Base-by-base conservation (phyloP, 2,797 vertebrate genomes). In the Epinephelus coioides region DNA sequence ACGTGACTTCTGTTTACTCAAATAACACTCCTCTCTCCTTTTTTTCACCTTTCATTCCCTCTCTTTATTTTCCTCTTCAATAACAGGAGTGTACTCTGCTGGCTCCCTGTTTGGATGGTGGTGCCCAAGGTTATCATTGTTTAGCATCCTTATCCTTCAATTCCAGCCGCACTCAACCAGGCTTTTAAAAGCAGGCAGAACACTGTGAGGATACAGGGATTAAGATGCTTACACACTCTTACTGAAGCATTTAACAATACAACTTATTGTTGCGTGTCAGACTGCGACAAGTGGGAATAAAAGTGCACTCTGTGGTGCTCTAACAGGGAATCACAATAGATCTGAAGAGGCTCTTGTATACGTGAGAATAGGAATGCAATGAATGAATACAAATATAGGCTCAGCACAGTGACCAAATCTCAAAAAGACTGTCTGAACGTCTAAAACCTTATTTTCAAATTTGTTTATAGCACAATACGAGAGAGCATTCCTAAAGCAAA, bases 1-100 rank as follows among this genome's bases (percentile, higher is more conserved):
- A 18, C 8, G n/a, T 64, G 79, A 84, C 69, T 83, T 78, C 9
- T 78, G 67, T 88, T 90, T 81, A 76, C 81, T 84, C 69, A 84
- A 86, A 86, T 78, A 83, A 83, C 15, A 77, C 51, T 40, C 55
- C 75, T 61, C 75, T 34, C 53, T 44, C 34, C 34, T n/a, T 43
- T 64, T 44, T 67, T 57, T 43, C 60, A 27, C 46, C 47, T 64
- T 73, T 19, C 15, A 23, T 69, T 71, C 54, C n/a, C 40, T 68
- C 68, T 47, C 72, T 44, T 67, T 21, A 49, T 81, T 78, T 77
- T 73, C 17, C 78, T 69, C 62, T 73, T 75, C 53, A 30, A 51
- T 59, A 70, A 57, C 76, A 81, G 56, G 19, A 73, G 86, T 46
- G 69, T 69, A 68, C 72, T 83, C 49, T 30, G 59, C 59, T 10